Conservation (phyloP, 2,888 invertebrate genomes). For the Phengaris alcon region DNA sequence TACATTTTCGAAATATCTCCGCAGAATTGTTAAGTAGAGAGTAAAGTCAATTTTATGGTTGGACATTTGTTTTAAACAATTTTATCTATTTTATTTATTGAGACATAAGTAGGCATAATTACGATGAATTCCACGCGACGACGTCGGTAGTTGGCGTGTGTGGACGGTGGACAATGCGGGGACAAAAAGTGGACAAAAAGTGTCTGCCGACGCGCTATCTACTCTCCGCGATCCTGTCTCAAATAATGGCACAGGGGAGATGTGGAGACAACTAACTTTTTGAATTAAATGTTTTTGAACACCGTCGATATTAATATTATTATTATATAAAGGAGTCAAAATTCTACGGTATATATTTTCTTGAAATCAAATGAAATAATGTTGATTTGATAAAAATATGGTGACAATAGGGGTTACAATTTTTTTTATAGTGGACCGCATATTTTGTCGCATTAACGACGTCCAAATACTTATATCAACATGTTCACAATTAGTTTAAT, state of each 20-base stretch:
- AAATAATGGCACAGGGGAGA: slow-evolving; percentile 52
- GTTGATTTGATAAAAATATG: no score
- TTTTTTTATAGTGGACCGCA: no score
- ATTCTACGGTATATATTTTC: no score
- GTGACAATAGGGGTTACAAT: no score
- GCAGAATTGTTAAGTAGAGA: neutral
- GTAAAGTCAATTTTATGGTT: neutral
- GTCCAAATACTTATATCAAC: no score
- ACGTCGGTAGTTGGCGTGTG: slow-evolving; percentile 12
- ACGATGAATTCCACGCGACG: slow-evolving; percentile 6
- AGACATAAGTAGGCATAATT: slow-evolving; percentile 27
- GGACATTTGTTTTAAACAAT: slow-evolving; percentile 21
- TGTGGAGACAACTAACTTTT: slow-evolving; percentile 44
- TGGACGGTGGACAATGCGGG: slow-evolving; percentile 39
- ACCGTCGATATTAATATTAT: no score
- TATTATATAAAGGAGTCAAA: no score
- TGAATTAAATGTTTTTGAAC: no score
- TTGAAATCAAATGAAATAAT: no score
- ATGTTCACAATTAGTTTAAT: no score
- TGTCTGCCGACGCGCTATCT: slow-evolving; percentile 70
- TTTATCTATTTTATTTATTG: slow-evolving; percentile 28
- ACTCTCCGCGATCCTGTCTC: slow-evolving; percentile 70
- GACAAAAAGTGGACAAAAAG: slow-evolving; percentile 58
- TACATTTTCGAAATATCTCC: slow-evolving; percentile 15
- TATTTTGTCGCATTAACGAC: no score